phyloP scores from a whole-genome alignment of 2,888 invertebrate species.

The Mantis religiosa region DNA sequence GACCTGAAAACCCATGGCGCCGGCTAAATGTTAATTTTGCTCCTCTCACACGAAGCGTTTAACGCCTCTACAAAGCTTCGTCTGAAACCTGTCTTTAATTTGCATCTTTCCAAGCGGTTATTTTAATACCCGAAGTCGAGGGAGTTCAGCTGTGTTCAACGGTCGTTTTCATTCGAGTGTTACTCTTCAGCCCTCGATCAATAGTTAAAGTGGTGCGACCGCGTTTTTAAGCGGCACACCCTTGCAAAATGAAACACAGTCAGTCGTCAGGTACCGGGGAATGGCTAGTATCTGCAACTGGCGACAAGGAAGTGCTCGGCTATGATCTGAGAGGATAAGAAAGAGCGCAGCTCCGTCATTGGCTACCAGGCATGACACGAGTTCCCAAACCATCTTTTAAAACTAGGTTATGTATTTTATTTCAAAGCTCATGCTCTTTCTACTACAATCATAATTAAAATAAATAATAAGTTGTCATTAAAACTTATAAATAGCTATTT shows the following conservation, averaged over 20 bases:
- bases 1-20: too few species aligned
- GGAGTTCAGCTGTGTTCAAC: not conserved
- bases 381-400: too few species aligned
- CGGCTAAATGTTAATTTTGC: not conserved
- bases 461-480: too few species aligned
- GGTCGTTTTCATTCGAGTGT: not conserved
- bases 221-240: not conserved
- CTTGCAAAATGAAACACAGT: not conserved
- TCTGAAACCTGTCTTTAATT: not conserved
- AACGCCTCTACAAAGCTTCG: not conserved
- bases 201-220: constrained; percentile 7
- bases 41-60: not conserved
- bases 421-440: too few species aligned
- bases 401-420: too few species aligned
- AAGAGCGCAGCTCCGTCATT: too few species aligned
- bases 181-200: constrained; percentile 4
- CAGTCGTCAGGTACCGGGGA: not conserved
- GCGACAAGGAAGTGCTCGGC: too few species aligned
- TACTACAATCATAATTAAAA: too few species aligned
- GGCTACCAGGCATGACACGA: too few species aligned
- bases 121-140: not conserved
- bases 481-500: too few species aligned
- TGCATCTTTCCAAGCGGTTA: not conserved
- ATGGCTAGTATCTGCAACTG: not conserved
- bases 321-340: too few species aligned